Conservation (phyloP, 1,140 invertebrate genomes). For the Leptonema lineaticorne region DNA sequence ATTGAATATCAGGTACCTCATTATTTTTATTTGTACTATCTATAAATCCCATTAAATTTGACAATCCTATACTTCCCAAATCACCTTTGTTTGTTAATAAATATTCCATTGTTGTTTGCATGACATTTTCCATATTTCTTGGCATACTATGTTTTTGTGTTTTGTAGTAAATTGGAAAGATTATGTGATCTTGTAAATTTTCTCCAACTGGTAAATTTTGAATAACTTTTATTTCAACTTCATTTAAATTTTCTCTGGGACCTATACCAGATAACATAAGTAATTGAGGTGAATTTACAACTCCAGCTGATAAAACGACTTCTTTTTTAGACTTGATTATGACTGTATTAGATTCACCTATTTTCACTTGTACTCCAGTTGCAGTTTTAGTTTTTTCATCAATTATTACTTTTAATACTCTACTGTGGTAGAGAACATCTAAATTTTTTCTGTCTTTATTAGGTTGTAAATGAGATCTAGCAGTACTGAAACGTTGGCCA, state of each 20-base stretch:
- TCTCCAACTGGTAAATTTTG: conserved; percentile 73
- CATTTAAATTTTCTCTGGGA: conserved; percentile 72
- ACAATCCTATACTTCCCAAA: conserved; percentile 45
- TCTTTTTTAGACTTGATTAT: conserved; percentile 75
- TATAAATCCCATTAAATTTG: conserved; percentile 48
- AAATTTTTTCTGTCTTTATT: conserved; percentile 79
- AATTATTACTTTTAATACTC: conserved; percentile 82
- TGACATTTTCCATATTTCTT: conserved; percentile 26
- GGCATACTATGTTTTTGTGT: neutral
- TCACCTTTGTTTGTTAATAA: conserved; percentile 46
- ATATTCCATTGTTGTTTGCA: conserved; percentile 41
- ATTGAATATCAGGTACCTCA: conserved; percentile 49
- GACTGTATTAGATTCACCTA: conserved; percentile 42
- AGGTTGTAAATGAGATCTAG: conserved; percentile 86
- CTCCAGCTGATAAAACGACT: conserved; percentile 83
- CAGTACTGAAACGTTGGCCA: conserved; percentile 86
- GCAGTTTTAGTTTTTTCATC: conserved; percentile 78
- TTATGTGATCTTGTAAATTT: conserved; percentile 89
- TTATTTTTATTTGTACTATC: conserved; percentile 42
- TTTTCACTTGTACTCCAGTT: conserved; percentile 78
- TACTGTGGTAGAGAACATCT: conserved; percentile 81
- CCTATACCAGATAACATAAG: conserved; percentile 92
- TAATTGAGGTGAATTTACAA: conserved; percentile 88
- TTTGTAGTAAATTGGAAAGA: conserved; percentile 50
- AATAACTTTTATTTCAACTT: conserved; percentile 70